These are phyloP conservation scores for Dendrolimus houi DNA, from an alignment of 2,888 invertebrate genomes.

Conservation along the genomic window DNA sequence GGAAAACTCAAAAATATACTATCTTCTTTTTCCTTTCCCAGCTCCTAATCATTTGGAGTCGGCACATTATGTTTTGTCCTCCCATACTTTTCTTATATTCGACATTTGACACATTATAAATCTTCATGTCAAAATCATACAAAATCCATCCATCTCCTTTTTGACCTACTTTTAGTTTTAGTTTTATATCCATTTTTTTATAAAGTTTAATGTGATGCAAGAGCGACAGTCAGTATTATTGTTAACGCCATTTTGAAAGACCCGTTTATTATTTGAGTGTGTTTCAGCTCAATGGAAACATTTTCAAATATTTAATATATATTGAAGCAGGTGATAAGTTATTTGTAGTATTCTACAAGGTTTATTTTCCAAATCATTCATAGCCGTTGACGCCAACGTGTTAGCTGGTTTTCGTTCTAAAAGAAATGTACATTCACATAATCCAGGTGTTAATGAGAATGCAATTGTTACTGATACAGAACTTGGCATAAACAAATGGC, in stretches of 20 bases:
- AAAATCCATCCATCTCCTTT: too few species aligned
- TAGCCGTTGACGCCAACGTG: not conserved
- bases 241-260: not conserved
- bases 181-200: too few species aligned
- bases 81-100: too few species aligned
- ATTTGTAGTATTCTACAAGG: not conserved
- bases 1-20: too few species aligned
- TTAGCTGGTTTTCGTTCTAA: not conserved
- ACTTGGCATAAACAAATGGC: not conserved
- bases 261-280: not conserved
- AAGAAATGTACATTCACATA: not conserved
- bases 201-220: too few species aligned
- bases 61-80: too few species aligned
- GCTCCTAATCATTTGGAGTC: too few species aligned
- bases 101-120: too few species aligned
- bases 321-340: not conserved
- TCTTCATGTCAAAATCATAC: too few species aligned
- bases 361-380: not conserved
- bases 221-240: not conserved
- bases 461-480: not conserved
- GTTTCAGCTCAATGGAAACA: not conserved
- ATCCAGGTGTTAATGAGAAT: not conserved
- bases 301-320: not conserved
- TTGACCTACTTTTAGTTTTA: too few species aligned
- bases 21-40: too few species aligned